Evolutionary conservation across 2,797 vertebrate species (phyloP).

Genomic region (Anniella stebbinsi): DNA sequence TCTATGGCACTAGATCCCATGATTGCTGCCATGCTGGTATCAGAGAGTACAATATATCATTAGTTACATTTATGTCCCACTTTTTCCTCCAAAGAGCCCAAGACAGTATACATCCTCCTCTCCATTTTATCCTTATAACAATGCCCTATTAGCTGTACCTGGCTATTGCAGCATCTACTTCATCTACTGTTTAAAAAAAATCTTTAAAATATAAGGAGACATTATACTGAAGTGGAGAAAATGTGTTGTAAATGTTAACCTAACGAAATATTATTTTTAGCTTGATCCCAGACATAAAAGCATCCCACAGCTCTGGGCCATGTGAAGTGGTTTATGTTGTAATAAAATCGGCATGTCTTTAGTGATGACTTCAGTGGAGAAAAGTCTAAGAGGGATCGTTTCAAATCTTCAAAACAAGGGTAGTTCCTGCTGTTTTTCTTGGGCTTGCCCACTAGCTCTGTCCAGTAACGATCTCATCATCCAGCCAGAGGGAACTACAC

Average conservation of each 20-base stretch:
- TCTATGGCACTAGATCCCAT: not conserved
- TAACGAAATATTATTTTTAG: slow-evolving; percentile 18
- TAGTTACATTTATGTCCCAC: not conserved
- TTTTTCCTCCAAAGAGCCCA: no score
- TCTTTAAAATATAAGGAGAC: not conserved
- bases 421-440: not conserved
- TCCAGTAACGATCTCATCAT: not conserved
- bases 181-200: not conserved
- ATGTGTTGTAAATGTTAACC: not conserved
- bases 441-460: not conserved
- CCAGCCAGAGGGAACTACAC: not conserved
- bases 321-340: slow-evolving; percentile 3
- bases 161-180: not conserved
- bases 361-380: not conserved
- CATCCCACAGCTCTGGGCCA: not conserved
- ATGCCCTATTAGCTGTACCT: not conserved
- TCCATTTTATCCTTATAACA: no score
- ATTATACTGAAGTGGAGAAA: not conserved
- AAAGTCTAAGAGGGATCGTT: not conserved
- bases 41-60: no score
- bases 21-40: not conserved
- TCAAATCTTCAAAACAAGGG: not conserved
- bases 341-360: not conserved
- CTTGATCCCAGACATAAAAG: not conserved
- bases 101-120: no score